Percentiles rank a stretch among this genome's conserved stretches.
These are phyloP conservation scores for Noctua fimbriata DNA, from an alignment of 2,888 invertebrate species.

Conservation along the genomic window DNA sequence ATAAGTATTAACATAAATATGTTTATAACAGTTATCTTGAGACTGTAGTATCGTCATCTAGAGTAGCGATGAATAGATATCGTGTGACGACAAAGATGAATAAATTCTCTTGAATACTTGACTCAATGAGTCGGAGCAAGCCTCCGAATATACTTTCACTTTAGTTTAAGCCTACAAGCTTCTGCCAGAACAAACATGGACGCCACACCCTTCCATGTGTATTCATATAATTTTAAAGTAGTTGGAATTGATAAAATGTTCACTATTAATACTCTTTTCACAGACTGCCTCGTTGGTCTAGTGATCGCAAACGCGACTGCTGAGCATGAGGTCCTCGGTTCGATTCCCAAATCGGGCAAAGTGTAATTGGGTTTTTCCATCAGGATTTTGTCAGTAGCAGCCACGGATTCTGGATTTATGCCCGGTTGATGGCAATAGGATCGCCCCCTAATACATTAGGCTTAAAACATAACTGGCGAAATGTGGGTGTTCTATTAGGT, in stretches of 20 bases:
- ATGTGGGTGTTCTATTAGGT: too few species aligned
- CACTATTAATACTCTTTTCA: too few species aligned
- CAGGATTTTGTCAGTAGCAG: too few species aligned
- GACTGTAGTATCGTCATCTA: background rate
- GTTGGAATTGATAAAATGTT: background rate
- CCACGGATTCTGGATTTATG: too few species aligned
- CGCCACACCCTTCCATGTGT: background rate
- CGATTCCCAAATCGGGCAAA: too few species aligned
- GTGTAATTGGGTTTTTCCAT: too few species aligned
- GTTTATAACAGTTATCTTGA: background rate
- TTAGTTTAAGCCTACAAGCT: slow-evolving; percentile 18
- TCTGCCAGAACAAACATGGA: background rate
- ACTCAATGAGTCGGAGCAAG: slow-evolving; percentile 27
- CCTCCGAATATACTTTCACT: slow-evolving; percentile 42
- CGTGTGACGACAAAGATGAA: slow-evolving; percentile 37
- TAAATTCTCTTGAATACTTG: slow-evolving; percentile 25
- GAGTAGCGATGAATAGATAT: background rate
- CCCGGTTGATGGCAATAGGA: too few species aligned
- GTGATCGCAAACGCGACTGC: too few species aligned
- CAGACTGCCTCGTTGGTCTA: too few species aligned
- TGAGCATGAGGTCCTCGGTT: too few species aligned
- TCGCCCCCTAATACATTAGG: too few species aligned
- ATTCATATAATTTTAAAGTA: background rate
- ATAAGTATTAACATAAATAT: background rate
- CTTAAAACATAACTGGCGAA: too few species aligned